Base-by-base conservation (phyloP, 2,797 vertebrate genomes). In the Sternotherus odoratus region DNA sequence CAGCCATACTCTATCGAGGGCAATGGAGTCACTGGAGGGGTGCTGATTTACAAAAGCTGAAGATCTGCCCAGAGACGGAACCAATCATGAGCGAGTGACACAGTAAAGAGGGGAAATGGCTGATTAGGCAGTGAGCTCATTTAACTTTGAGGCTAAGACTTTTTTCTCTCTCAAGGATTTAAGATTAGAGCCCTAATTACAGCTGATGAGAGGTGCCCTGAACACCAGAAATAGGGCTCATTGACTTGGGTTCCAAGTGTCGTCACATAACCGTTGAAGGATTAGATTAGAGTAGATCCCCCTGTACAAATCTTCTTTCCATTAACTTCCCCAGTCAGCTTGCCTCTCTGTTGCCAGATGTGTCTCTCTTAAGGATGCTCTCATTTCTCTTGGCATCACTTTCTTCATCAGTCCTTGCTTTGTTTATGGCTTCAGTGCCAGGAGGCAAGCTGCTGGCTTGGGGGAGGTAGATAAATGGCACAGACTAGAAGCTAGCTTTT, bases 151-250 rank as follows among this genome's bases (percentile, higher is more conserved):
- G 30, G 79, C 69, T 79, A 13, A 82, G 77, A 12, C 79, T 89
- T 85, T 79, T 17, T 92, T 91, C 53, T 82, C 63, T 84, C 80
- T 33, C 0, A 1, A 85, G 48, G 78, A 60, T 72, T 84, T 77
- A 82, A 92, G 91, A 91, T 80, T 87, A 83, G 39, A 83, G 30
- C 39, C n/a, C 50, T 91, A 93, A 77, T 66, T 89, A 77, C 9
- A 90, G 33, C 85, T 85, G 69, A 46, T 85, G 85, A 87, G 79
- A 85, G 89, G 88, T 33, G 53, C 30, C 17, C 75, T 81, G 48
- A 78, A 69, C 0, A 1, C 78, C 91, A 83, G 24, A 83, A 91
- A 43, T 8, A 74, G 75, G 82, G 48, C n/a, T 77, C 63, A 57
- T 33, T 63, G 74, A 57, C 21, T 43, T 74, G 33, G 50, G 46